Evolutionary conservation across 2,113 vertebrate genomes (phyloP).

Genomic region (Cyprinus carpio): DNA sequence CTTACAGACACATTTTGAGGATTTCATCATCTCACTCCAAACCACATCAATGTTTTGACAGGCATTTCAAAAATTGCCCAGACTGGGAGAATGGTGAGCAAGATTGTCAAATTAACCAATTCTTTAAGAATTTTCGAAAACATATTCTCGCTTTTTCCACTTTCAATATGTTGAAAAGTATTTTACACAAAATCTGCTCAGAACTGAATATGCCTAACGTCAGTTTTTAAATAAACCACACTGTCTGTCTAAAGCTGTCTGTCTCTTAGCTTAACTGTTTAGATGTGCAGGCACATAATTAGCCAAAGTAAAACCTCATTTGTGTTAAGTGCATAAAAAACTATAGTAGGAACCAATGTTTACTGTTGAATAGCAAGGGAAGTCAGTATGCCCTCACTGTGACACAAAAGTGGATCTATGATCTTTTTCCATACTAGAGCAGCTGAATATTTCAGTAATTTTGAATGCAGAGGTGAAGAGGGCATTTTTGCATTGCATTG

Average conservation of each 20-base stretch:
- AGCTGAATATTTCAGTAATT: conserved; percentile 20
- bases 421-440: neutral
- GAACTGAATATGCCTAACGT: neutral
- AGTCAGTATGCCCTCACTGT: neutral
- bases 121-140: neutral
- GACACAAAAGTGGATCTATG: conserved; percentile 1
- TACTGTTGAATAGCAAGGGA: neutral
- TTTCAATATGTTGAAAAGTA: neutral
- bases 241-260: conserved; percentile 13
- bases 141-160: neutral
- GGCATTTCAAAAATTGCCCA: neutral
- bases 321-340: neutral
- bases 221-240: conserved; percentile 29
- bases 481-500: neutral
- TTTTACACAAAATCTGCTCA: neutral
- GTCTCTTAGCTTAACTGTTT: conserved; percentile 33
- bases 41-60: conserved; percentile 22
- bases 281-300: neutral
- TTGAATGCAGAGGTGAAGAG: conserved; percentile 34
- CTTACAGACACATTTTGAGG: conserved; percentile 5
- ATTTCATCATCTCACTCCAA: conserved; percentile 24
- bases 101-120: neutral
- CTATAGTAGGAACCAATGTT: neutral
- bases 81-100: neutral
- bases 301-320: neutral